Conservation (phyloP, 1,140 invertebrate species). For the Scaptodrosophila lebanonensis region DNA sequence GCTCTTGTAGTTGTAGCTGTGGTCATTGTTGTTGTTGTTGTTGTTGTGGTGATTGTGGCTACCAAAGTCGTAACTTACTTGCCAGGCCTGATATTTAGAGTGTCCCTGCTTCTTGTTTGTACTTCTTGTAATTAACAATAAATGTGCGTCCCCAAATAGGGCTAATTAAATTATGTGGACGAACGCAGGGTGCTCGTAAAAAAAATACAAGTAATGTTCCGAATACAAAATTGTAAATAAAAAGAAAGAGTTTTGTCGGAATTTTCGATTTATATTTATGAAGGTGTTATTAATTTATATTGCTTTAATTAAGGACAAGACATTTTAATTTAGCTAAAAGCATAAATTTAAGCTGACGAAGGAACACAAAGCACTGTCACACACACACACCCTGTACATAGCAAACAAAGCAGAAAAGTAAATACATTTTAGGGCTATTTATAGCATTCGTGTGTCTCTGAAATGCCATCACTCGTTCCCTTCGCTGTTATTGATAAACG, state of each 20-base stretch:
- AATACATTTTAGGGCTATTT: conserved; percentile 21
- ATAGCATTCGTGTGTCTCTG: background rate
- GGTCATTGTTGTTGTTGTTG: background rate
- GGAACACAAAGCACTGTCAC: too few species aligned
- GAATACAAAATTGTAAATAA: too few species aligned
- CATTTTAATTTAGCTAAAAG: too few species aligned
- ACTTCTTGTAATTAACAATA: conserved; percentile 60
- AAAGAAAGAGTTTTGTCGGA: too few species aligned
- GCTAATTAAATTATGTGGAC: conserved; percentile 61
- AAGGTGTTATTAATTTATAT: too few species aligned
- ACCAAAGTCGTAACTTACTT: too few species aligned
- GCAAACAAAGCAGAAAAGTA: conserved; percentile 7
- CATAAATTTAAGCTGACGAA: background rate
- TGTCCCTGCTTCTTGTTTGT: conserved; percentile 6
- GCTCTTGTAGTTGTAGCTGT: background rate
- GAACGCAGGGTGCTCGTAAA: conserved; percentile 24
- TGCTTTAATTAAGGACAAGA: too few species aligned
- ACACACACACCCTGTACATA: too few species aligned
- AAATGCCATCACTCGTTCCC: background rate
- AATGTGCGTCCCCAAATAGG: too few species aligned
- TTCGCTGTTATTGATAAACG: conserved; percentile 50
- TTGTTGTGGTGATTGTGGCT: too few species aligned
- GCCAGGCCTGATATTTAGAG: conserved; percentile 12
- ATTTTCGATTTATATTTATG: too few species aligned
- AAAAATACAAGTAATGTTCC: too few species aligned